A percentile compares a stretch with the other conserved stretches of the same genome.
Conservation (phyloP, 2,888 invertebrate species). For the Rotaria socialis region DNA sequence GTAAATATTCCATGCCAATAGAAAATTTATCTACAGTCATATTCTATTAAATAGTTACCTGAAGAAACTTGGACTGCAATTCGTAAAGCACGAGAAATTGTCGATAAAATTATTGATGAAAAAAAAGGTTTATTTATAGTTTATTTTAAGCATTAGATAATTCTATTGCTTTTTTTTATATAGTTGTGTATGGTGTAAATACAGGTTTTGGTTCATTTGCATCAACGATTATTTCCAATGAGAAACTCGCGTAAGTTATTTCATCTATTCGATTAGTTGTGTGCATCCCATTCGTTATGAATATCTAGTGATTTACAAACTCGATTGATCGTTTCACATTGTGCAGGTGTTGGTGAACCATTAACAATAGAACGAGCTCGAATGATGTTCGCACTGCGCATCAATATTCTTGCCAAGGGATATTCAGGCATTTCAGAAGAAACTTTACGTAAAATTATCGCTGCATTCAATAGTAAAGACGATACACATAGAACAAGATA, state of each 20-base stretch:
- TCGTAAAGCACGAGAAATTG: conserved; percentile 39
- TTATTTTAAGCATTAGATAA: no score
- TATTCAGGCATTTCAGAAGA: conserved; percentile 67
- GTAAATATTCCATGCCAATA: background rate
- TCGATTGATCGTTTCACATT: conserved; percentile 68
- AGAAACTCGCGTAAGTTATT: conserved; percentile 63
- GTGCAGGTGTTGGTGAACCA: conserved; percentile 67
- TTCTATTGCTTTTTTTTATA: conserved; percentile 47
- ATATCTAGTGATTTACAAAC: conserved; percentile 64
- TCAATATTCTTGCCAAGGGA: conserved; percentile 69
- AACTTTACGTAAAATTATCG: conserved; percentile 64
- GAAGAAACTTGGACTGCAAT: conserved; percentile 40
- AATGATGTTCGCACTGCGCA: conserved; percentile 67
- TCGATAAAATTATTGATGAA: conserved; percentile 40
- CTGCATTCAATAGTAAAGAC: conserved; percentile 64
- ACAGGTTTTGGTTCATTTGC: conserved; percentile 71
- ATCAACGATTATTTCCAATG: conserved; percentile 63
- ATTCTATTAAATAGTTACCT: conserved; percentile 9
- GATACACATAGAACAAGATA: background rate
- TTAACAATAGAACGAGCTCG: conserved; percentile 65
- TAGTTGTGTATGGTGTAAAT: conserved; percentile 66
- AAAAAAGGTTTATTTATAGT: conserved; percentile 31
- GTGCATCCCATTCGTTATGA: background rate
- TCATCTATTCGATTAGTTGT: no score
- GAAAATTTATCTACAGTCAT: no score